Percentiles rank a stretch among this genome's conserved stretches.
phyloP scores from a whole-genome alignment of 2,888 invertebrate species.

The Ormyrus thymus region DNA sequence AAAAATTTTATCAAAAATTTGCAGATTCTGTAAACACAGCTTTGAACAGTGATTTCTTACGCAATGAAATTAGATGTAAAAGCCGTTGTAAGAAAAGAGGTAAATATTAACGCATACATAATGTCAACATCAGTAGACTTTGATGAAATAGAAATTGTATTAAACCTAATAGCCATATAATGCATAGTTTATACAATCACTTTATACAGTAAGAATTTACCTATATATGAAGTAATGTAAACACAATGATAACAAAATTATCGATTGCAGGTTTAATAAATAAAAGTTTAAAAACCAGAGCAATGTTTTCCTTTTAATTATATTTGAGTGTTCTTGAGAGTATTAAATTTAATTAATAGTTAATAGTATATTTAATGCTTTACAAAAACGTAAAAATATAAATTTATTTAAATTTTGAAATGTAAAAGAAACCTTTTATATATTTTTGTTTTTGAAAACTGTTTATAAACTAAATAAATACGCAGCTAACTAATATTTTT shows the following conservation, averaged over 20 bases:
- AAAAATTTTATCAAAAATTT: slow-evolving; percentile 18
- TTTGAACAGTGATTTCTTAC: slow-evolving; percentile 6
- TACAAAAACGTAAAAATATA: too few relatives aligned
- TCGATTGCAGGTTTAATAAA: slow-evolving; percentile 35
- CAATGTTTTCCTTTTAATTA: slow-evolving; percentile 20
- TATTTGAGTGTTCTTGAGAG: too few relatives aligned
- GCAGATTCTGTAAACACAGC: slow-evolving; percentile 20
- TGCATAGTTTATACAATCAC: slow-evolving; percentile 40
- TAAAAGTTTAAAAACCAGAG: slow-evolving; percentile 21
- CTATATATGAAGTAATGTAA: slow-evolving; percentile 29
- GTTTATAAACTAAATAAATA: too few relatives aligned
- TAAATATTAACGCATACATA: not conserved
- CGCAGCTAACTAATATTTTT: too few relatives aligned
- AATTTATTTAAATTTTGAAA: too few relatives aligned
- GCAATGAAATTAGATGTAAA: slow-evolving; percentile 9
- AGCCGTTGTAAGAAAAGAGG: not conserved
- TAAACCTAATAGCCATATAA: slow-evolving; percentile 12
- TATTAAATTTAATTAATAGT: too few relatives aligned
- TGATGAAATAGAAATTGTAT: slow-evolving; percentile 3
- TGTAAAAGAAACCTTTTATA: too few relatives aligned
- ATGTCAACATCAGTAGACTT: slow-evolving; percentile 6
- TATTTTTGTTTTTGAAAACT: too few relatives aligned
- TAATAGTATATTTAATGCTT: too few relatives aligned
- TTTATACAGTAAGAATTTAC: slow-evolving; percentile 33
- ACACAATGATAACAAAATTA: slow-evolving; percentile 35